Base-by-base conservation (phyloP, 1,140 invertebrate species). In the Brachionus rubens region DNA sequence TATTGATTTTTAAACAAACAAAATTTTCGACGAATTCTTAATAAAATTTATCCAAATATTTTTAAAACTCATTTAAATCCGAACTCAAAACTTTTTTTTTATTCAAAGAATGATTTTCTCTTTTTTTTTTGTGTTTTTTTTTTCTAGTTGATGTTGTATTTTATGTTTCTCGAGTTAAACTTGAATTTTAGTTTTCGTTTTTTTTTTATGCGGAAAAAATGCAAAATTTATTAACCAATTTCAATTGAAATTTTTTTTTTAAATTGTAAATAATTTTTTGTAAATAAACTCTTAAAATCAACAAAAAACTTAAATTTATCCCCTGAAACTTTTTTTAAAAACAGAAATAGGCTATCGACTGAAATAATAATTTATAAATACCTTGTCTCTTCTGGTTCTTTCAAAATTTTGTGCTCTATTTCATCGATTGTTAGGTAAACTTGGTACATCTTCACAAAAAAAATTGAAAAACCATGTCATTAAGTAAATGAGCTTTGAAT, bases 331-430 rank as follows among this genome's bases (percentile, higher is more conserved):
- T 7, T 4, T n/a, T 54, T 54, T 14, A 26, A 28, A 28, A 14
- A 54, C 2, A 12, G 26, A 24, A 54, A 54, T 19, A 14, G n/a
- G 30, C 12, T 54, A 19, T 28, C 14, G 19, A 47, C n/a, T 54
- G 12, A 3, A 59, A 30, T 59, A n/a, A 59, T n/a, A 36, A n/a
- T 36, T 36, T 1, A n/a, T 19, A 36, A 26, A 33, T 7, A 72
- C 68, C 68, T 72, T 10, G 30, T 48, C 12, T 72, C 68, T 19
- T 54, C 68, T 48, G 68, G 28, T 14, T 72, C 68, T 28, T 72
- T 72, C 16, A 72, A 30, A 24, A 72, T 72, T 72, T 72, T 72
- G 12, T 72, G 68, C 33, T 72, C 68, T 16, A 72, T 30, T 72
- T 72, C 68, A 24, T 72, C 68, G n/a, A 72, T 72, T 14, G 19